Percentiles rank a stretch among this genome's conserved stretches.
Conservation (phyloP, 2,797 vertebrate genomes). For the Gobionotothen gibberifrons region DNA sequence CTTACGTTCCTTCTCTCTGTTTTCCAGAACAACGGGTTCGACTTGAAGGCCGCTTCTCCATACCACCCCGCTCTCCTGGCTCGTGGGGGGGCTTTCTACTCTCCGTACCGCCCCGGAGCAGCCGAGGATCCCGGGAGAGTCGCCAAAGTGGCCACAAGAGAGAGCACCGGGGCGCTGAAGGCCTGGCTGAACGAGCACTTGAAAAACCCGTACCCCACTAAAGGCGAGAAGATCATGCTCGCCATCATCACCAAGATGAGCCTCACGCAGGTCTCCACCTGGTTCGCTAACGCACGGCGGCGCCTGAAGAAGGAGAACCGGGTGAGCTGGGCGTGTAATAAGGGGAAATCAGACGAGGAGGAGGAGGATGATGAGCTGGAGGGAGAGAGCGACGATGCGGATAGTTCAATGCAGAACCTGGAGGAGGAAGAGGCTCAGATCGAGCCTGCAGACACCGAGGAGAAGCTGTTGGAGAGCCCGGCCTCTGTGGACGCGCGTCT, state of each 20-base stretch:
- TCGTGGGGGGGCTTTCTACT: conserved; percentile 78
- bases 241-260: conserved; percentile 90
- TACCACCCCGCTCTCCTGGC: conserved; percentile 82
- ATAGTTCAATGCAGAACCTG: conserved; percentile 63
- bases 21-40: conserved; percentile 79
- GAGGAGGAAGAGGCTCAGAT: conserved; percentile 60
- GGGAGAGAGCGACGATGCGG: conserved; percentile 80
- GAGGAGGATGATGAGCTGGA: conserved; percentile 73
- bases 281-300: conserved; percentile 87
- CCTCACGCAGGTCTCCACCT: conserved; percentile 89
- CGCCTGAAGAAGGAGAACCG: conserved; percentile 88
- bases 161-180: conserved; percentile 87
- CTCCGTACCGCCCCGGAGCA: conserved; percentile 75
- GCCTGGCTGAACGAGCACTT: conserved; percentile 89
- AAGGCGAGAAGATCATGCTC: conserved; percentile 89
- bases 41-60: conserved; percentile 80
- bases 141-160: conserved; percentile 84
- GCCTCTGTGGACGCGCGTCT: conserved; percentile 57
- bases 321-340: conserved; percentile 86
- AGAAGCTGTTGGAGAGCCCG: conserved; percentile 38
- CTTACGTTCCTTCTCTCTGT: neutral
- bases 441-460: conserved; percentile 44
- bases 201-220: conserved; percentile 89
- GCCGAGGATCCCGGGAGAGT: conserved; percentile 80
- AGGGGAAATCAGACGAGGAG: conserved; percentile 85